Evolutionary conservation across 2,888 invertebrate genomes (phyloP), one percentile per base, ranked within the genome.

Genomic region (Hypsopygia costalis): DNA sequence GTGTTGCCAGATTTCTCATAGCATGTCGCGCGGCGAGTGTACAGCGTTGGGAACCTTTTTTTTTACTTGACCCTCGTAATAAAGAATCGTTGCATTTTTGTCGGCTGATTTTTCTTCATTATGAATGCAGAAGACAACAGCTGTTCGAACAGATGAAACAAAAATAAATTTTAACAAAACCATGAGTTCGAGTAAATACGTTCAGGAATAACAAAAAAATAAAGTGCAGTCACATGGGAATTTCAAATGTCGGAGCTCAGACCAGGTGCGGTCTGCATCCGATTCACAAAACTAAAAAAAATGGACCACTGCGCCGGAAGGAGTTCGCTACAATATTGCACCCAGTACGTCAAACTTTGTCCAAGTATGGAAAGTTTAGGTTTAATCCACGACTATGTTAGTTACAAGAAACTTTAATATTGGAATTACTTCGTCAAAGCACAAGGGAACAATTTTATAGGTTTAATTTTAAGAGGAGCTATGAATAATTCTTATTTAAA

Each of bases 231-330:
- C 16, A 16, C 3, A 16, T 43, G 51, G 40, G 42, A 49, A 51
- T 51, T 53, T 63, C 70, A 70, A 67, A 55, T 41, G 41, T 55
- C 55, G 4, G 12, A 62, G 58, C 49, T 52, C 48, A 58, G 57
- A 69, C 87, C 87, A 86, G 86, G 87, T 87, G 87, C 81, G 65
- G 60, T 64, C 62, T 57, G 72, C 76, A 82, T 83, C 85, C 83
- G 81, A 58, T 62, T 56, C 58, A 50, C 39, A 49, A 58, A 62
- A 56, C 65, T 78, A 76, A 80, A 72, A 74, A 65, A 52, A 50
- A n/a, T n/a, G 25, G 32, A 12, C 50, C 59, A 64, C 62, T 65
- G 62, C 58, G 55, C 54, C 58, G 63, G 62, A 52, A 55, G 52
- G 47, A 59, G 59, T 59, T 57, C 48, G 56, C 51, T 58, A 58